These are phyloP conservation scores for Urophycis tenuis DNA, from an alignment of 2,797 vertebrate genomes.

Conservation along the genomic window DNA sequence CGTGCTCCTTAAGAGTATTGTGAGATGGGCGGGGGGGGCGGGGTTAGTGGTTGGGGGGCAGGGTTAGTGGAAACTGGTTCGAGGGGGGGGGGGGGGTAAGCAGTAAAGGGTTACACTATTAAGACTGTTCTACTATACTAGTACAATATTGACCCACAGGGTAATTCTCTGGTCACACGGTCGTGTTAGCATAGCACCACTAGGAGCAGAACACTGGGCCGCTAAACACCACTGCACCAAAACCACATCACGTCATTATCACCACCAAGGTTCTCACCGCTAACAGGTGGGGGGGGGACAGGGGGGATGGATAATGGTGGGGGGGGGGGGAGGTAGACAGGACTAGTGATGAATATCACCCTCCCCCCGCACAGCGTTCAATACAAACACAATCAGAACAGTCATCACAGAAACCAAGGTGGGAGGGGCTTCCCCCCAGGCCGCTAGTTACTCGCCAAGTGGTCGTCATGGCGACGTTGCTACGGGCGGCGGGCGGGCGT, in stretches of 20 bases:
- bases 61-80: neutral
- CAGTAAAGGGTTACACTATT: neutral
- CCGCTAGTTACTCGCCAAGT: constrained; percentile 69
- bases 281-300: neutral
- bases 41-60: neutral
- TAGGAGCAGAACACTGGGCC: neutral
- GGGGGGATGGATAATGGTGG: no score
- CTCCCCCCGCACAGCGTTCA: neutral
- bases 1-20: neutral
- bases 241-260: neutral
- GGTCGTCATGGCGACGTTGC: constrained; percentile 46
- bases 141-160: neutral
- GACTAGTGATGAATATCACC: neutral
- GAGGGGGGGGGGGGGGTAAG: neutral
- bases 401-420: constrained; percentile 1
- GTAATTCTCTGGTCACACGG: neutral
- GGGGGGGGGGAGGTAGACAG: neutral
- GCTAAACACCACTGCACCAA: neutral
- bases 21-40: neutral
- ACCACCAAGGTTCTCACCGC: neutral
- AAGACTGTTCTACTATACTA: no score
- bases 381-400: neutral
- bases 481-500: constrained; percentile 54
- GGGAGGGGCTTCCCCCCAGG: constrained; percentile 32
- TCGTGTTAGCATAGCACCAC: neutral